These are phyloP conservation scores for Sisyra nigra DNA, from an alignment of 2,888 invertebrate genomes.

Conservation along the genomic window DNA sequence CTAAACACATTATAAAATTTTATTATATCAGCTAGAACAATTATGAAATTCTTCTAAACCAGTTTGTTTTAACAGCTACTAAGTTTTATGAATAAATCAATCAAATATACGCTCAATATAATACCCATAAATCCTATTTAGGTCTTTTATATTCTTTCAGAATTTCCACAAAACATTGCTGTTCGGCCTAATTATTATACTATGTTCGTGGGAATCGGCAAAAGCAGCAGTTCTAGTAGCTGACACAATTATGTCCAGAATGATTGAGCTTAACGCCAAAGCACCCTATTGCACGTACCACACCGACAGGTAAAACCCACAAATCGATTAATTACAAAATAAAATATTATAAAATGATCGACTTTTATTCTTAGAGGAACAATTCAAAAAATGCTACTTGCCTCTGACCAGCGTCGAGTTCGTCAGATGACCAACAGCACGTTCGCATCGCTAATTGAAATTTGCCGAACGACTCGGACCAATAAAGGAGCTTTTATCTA, in stretches of 20 bases:
- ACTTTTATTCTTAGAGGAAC: slow-evolving; percentile 33
- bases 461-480: slow-evolving; percentile 27
- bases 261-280: slow-evolving; percentile 42
- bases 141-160: no score
- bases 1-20: no score
- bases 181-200: neutral
- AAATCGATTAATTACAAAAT: no score
- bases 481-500: slow-evolving; percentile 35
- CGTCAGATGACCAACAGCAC: slow-evolving; percentile 43
- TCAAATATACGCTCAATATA: no score
- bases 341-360: no score
- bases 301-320: slow-evolving; percentile 31
- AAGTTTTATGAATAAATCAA: no score
- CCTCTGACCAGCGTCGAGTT: slow-evolving; percentile 35
- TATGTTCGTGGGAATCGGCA: slow-evolving; percentile 10
- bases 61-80: no score
- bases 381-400: slow-evolving; percentile 40
- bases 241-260: slow-evolving; percentile 42
- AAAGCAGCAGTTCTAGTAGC: slow-evolving; percentile 35
- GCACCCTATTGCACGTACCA: slow-evolving; percentile 43
- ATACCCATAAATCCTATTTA: no score
- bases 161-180: no score
- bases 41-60: no score
- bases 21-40: no score
- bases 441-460: slow-evolving; percentile 36